These are phyloP conservation scores for Sparidentex hasta DNA, from an alignment of 2,797 vertebrate genomes.

Conservation along the genomic window DNA sequence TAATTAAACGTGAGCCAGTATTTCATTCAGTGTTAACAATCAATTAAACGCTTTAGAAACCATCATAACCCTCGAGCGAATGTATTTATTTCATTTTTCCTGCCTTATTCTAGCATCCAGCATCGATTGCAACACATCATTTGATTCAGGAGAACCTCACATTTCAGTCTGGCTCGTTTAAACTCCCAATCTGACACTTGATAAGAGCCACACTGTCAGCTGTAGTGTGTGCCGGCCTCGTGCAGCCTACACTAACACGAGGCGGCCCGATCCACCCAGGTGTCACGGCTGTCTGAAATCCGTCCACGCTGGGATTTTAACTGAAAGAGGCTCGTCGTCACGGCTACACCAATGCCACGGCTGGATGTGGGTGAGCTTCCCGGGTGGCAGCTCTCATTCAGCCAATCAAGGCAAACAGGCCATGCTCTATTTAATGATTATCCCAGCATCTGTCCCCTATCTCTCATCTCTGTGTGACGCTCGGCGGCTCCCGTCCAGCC, in stretches of 20 bases:
- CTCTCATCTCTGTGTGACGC: conserved; percentile 64
- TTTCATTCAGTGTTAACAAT: too few relatives aligned
- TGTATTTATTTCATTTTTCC: too few relatives aligned
- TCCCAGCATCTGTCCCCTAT: conserved; percentile 79
- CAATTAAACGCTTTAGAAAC: too few relatives aligned
- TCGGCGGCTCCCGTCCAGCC: conserved; percentile 46
- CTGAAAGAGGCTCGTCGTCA: conserved; percentile 66
- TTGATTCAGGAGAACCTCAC: too few relatives aligned
- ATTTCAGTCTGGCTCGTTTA: too few relatives aligned
- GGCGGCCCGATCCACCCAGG: conserved; percentile 44
- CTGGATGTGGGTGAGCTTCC: conserved; percentile 68
- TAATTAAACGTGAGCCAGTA: too few relatives aligned
- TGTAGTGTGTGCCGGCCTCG: background rate
- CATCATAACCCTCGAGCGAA: too few relatives aligned
- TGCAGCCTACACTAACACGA: background rate
- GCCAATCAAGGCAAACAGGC: conserved; percentile 83
- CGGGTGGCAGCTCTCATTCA: conserved; percentile 74
- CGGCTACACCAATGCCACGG: conserved; percentile 76
- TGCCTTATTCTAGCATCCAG: too few relatives aligned
- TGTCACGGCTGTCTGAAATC: conserved; percentile 67
- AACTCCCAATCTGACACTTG: background rate
- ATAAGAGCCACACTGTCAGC: conserved; percentile 1
- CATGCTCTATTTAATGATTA: conserved; percentile 84
- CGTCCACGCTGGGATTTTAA: conserved; percentile 60
- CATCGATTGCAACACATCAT: too few relatives aligned